Evolutionary conservation across 2,888 invertebrate genomes (phyloP).

Genomic region (Aporophyla lueneburgensis): DNA sequence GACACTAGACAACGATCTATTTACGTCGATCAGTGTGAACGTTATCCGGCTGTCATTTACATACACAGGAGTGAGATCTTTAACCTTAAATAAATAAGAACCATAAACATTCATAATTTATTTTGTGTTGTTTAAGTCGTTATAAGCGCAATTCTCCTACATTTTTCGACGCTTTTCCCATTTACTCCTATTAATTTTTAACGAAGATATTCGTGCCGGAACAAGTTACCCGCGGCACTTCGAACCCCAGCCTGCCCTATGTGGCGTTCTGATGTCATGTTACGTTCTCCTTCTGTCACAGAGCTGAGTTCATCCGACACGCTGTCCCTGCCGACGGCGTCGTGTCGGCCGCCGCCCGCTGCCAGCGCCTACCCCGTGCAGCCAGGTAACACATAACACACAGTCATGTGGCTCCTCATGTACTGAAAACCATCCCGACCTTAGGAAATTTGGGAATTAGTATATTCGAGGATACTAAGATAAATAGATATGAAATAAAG

Average conservation of each 20-base stretch:
- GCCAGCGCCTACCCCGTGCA: slow-evolving; percentile 81
- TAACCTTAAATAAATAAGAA: background rate
- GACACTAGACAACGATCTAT: background rate
- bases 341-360: slow-evolving; percentile 70
- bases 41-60: background rate
- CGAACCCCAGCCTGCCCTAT: background rate
- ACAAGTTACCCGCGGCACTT: background rate
- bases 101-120: background rate
- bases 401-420: background rate
- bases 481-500: background rate
- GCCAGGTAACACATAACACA: slow-evolving; percentile 73
- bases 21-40: background rate
- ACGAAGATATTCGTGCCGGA: background rate
- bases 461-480: background rate
- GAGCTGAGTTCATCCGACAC: slow-evolving; percentile 75
- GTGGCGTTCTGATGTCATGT: background rate
- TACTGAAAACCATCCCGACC: background rate
- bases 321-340: slow-evolving; percentile 67
- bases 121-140: background rate
- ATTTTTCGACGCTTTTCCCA: background rate
- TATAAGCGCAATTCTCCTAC: background rate
- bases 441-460: background rate
- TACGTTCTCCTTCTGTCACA: slow-evolving; percentile 53
- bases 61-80: too few species aligned
- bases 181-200: background rate